Conservation (phyloP, 2,888 invertebrate species). For the Neoscelio sp. region DNA sequence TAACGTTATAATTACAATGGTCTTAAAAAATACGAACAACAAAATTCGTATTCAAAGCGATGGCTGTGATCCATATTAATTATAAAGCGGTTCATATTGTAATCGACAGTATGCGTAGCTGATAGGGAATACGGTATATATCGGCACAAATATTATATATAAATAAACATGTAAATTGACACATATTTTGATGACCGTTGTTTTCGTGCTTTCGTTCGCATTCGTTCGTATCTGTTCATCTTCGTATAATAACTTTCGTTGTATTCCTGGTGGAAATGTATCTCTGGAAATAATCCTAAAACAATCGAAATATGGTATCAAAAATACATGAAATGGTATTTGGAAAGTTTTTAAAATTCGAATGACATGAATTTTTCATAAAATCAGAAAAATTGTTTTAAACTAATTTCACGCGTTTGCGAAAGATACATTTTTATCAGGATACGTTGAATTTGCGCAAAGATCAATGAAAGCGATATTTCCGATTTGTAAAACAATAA, state of each 20-base stretch:
- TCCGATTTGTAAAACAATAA: conserved; percentile 50
- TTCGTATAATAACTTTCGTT: conserved; percentile 12
- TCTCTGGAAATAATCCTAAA: no score
- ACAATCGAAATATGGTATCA: no score
- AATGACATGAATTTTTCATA: no score
- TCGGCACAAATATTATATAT: conserved; percentile 63
- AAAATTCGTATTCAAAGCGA: conserved; percentile 83
- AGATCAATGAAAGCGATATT: conserved; percentile 33
- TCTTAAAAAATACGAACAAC: conserved; percentile 80
- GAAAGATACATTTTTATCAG: conserved; percentile 7
- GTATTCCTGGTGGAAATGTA: conserved; percentile 38
- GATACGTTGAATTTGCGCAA: conserved; percentile 25
- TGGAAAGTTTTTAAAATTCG: no score
- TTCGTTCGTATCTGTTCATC: conserved; percentile 37
- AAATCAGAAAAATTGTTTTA: no score
- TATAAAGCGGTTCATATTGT: conserved; percentile 78
- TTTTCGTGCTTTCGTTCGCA: conserved; percentile 61
- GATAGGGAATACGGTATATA: conserved; percentile 67
- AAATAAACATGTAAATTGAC: conserved; percentile 67
- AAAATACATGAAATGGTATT: no score
- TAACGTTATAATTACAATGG: conserved; percentile 79
- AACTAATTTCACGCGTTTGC: not conserved
- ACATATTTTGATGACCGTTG: conserved; percentile 75
- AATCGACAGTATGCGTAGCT: conserved; percentile 76
- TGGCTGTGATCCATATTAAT: conserved; percentile 82